Percentiles rank a stretch among this genome's conserved stretches.
phyloP scores from a whole-genome alignment of 2,888 invertebrate species.

The Prionchulus punctatus region DNA sequence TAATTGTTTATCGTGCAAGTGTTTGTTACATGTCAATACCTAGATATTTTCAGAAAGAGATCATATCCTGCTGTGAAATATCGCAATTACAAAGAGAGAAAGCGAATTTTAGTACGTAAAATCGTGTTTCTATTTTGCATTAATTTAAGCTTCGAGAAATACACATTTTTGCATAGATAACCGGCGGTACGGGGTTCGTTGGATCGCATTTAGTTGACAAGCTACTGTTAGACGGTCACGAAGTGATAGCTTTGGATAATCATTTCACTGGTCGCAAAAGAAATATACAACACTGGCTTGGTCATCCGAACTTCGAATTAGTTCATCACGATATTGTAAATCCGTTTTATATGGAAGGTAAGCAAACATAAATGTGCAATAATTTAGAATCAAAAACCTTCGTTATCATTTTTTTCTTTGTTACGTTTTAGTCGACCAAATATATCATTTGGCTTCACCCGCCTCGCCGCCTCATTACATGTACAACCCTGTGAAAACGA shows the following conservation, averaged over 20 bases:
- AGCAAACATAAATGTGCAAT: too few species aligned
- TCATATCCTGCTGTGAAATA: conserved; percentile 76
- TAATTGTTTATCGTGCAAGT: too few species aligned
- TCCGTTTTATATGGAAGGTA: conserved; percentile 83
- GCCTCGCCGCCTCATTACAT: conserved; percentile 98
- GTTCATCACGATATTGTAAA: conserved; percentile 98
- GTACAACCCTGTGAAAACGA: conserved; percentile 98
- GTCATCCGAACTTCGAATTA: conserved; percentile 94
- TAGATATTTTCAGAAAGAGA: too few species aligned
- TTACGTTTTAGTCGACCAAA: conserved; percentile 47
- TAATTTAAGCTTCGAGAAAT: not conserved
- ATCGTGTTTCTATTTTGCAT: not conserved
- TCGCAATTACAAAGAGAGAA: conserved; percentile 73
- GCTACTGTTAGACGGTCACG: conserved; percentile 85
- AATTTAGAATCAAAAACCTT: too few species aligned
- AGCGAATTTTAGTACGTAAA: conserved; percentile 61
- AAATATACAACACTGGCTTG: conserved; percentile 96
- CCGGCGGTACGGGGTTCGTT: conserved; percentile 96
- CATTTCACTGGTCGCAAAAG: conserved; percentile 92
- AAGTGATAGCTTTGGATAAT: conserved; percentile 88
- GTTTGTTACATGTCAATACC: too few species aligned
- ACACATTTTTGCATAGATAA: conserved; percentile 42
- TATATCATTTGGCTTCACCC: conserved; percentile 95
- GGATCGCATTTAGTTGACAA: conserved; percentile 92
- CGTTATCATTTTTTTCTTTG: conserved; percentile 10